A percentile compares a stretch with the other conserved stretches of the same genome.
Evolutionary conservation across 1,140 invertebrate species (phyloP).

Genomic region (Liolophura sinensis): DNA sequence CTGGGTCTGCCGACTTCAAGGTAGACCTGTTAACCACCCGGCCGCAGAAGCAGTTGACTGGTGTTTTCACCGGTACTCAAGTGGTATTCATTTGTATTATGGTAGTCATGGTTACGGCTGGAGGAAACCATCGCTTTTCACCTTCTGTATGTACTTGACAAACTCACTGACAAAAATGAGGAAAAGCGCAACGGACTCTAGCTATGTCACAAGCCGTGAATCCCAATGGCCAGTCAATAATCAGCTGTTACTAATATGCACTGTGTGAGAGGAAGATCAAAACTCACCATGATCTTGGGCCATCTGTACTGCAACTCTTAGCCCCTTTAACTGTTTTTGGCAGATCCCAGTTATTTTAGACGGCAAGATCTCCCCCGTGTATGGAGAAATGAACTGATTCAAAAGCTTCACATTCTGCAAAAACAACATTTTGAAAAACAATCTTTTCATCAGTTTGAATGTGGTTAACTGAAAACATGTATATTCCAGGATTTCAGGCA

Average conservation of each 20-base stretch:
- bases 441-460: no score
- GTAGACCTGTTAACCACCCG: no score
- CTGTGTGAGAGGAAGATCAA: slow-evolving; percentile 28
- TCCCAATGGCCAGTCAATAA: slow-evolving; percentile 14
- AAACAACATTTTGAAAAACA: slow-evolving; percentile 16
- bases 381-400: slow-evolving; percentile 86
- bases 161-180: slow-evolving; percentile 1
- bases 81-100: no score
- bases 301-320: slow-evolving; percentile 74
- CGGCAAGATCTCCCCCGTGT: slow-evolving; percentile 71
- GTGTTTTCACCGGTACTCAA: no score
- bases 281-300: slow-evolving; percentile 80
- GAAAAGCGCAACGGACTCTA: slow-evolving; percentile 14
- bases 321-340: slow-evolving; percentile 73
- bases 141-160: slow-evolving; percentile 5
- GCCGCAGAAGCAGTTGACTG: no score
- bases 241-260: slow-evolving; percentile 10
- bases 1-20: no score
- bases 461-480: no score
- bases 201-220: not conserved
- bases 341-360: slow-evolving; percentile 66
- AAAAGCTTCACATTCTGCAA: slow-evolving; percentile 75
- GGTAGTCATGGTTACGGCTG: slow-evolving; percentile 19
- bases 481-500: no score
- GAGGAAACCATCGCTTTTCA: slow-evolving; percentile 9